Evolutionary conservation across 2,888 invertebrate species (phyloP).

Genomic region (Pristionchus maxplancki): DNA sequence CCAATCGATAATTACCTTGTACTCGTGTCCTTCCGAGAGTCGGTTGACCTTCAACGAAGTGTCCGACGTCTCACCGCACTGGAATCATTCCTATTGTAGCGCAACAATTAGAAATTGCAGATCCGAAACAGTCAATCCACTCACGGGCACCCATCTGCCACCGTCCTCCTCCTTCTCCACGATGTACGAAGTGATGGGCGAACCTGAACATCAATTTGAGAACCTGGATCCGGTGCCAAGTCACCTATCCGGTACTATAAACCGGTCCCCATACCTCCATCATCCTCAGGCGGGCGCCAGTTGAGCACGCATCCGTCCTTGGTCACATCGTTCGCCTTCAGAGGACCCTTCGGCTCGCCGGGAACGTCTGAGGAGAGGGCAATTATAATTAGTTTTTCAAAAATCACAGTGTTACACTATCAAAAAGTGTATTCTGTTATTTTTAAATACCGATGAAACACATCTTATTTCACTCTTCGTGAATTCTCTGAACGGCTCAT

Average conservation of each 20-base stretch:
- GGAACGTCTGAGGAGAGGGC: conserved; percentile 69
- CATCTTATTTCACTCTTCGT: neutral
- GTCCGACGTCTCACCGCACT: conserved; percentile 76
- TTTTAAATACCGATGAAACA: neutral
- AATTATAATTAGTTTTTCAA: neutral
- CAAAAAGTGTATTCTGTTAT: neutral
- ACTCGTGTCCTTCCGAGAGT: conserved; percentile 93
- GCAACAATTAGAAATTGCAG: neutral
- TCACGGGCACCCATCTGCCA: conserved; percentile 76
- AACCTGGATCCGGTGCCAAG: neutral
- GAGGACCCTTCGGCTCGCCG: conserved; percentile 87
- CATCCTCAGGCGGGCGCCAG: conserved; percentile 95
- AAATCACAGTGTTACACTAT: neutral
- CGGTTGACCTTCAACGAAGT: conserved; percentile 83
- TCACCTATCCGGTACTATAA: neutral
- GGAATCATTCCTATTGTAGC: neutral
- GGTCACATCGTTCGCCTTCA: conserved; percentile 88
- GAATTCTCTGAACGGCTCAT: neutral
- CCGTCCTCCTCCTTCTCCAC: conserved; percentile 86
- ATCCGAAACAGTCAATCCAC: too few species aligned
- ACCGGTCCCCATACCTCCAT: conserved; percentile 84
- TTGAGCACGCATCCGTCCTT: conserved; percentile 92
- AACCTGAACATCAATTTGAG: conserved; percentile 82
- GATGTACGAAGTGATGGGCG: conserved; percentile 90
- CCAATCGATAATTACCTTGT: conserved; percentile 81